Conservation (phyloP, 2,888 invertebrate species). For the Platycnemis pennipes region DNA sequence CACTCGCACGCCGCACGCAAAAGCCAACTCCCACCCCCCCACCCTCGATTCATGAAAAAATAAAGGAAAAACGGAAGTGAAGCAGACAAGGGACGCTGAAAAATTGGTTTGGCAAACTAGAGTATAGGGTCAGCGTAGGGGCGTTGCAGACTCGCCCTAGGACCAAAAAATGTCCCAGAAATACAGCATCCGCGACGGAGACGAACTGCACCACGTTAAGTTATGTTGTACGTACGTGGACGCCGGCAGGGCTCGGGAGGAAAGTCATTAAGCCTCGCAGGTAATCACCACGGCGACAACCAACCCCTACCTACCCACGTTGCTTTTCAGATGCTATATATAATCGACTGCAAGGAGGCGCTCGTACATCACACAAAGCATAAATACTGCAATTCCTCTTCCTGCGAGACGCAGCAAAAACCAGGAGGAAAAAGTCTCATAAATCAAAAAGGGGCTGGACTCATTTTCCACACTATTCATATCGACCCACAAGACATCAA, state of each 20-base stretch:
- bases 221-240: background rate
- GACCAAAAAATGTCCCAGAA: background rate
- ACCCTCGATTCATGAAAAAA: background rate
- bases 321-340: background rate
- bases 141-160: background rate
- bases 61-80: background rate
- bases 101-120: conserved; percentile 32
- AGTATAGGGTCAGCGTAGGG: background rate
- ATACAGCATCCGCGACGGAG: conserved; percentile 45
- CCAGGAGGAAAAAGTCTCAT: too few species aligned
- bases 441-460: too few species aligned
- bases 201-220: conserved; percentile 39
- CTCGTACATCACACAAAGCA: background rate
- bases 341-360: background rate
- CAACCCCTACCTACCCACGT: background rate
- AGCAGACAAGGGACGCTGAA: background rate
- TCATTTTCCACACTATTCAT: too few species aligned
- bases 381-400: background rate
- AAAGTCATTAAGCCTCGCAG: background rate
- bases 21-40: background rate
- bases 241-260: background rate
- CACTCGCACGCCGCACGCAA: background rate
- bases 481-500: too few species aligned
- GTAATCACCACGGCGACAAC: conserved; percentile 11
- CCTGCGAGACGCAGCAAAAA: background rate